These are phyloP conservation scores for Chelonoidis abingdonii DNA, from an alignment of 2,113 vertebrate genomes.

Conservation along the genomic window DNA sequence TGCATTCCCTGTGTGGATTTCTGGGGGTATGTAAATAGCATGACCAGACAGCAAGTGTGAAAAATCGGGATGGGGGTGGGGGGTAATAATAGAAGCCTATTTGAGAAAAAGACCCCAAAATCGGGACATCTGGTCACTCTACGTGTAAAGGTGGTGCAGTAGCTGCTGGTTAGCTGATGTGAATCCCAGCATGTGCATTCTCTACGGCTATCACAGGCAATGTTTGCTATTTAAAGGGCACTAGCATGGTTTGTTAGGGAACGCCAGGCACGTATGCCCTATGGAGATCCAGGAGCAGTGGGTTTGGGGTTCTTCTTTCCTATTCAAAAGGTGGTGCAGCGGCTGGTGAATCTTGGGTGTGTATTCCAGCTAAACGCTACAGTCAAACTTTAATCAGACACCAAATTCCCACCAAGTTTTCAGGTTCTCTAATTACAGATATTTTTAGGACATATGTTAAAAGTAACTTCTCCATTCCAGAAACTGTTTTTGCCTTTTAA, in stretches of 20 bases:
- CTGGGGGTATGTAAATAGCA: no score
- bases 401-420: neutral
- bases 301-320: neutral
- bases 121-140: no score
- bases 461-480: neutral
- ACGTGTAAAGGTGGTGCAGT: neutral
- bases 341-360: neutral
- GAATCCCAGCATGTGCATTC: neutral
- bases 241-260: neutral
- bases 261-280: neutral
- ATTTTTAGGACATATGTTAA: neutral
- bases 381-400: neutral
- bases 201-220: no score
- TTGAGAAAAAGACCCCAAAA: no score
- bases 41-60: no score
- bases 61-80: no score
- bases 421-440: neutral
- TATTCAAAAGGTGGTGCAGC: fast-evolving
- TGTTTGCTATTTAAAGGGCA: neutral
- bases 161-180: neutral
- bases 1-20: neutral
- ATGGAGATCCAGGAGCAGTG: neutral
- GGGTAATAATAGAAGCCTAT: no score
- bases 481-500: neutral
- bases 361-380: neutral